Conservation (phyloP, 1,140 invertebrate genomes). For the Drosophila carrolli region DNA sequence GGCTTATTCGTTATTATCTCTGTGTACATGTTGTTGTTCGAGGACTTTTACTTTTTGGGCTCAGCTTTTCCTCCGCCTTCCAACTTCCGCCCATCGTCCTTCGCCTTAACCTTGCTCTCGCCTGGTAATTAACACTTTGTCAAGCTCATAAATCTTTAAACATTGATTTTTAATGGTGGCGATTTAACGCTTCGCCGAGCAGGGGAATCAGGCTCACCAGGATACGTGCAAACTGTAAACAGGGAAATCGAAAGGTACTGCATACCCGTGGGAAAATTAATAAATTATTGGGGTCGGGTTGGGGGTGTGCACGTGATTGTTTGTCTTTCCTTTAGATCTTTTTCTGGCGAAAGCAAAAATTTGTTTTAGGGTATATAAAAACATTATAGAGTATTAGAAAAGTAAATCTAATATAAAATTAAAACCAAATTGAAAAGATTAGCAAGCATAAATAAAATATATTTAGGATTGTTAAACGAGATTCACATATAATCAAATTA, state of each 20-base stretch:
- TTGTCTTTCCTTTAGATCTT: constrained; percentile 21
- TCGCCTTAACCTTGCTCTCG: constrained; percentile 22
- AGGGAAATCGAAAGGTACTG: constrained; percentile 20
- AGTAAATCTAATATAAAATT: no score
- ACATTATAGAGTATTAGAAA: not conserved
- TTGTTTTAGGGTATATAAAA: not conserved
- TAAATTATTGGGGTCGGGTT: constrained; percentile 27
- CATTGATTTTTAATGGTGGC: constrained; percentile 80
- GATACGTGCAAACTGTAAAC: constrained; percentile 51
- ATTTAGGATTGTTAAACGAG: no score
- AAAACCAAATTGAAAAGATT: no score
- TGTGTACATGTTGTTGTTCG: constrained; percentile 14
- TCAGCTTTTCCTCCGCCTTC: constrained; percentile 2
- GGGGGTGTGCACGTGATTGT: constrained; percentile 23
- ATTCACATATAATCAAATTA: no score
- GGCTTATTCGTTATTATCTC: constrained; percentile 23
- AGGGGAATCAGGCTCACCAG: constrained; percentile 29
- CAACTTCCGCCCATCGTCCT: no score
- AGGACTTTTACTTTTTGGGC: constrained; percentile 26
- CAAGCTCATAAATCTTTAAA: constrained; percentile 78
- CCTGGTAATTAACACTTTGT: constrained; percentile 78
- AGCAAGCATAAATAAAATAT: no score
- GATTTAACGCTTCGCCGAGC: constrained; percentile 70
- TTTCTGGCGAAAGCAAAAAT: constrained; percentile 6
- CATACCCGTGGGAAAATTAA: constrained; percentile 46